Base-by-base conservation (phyloP, 2,888 invertebrate species). In the Busseola fusca region DNA sequence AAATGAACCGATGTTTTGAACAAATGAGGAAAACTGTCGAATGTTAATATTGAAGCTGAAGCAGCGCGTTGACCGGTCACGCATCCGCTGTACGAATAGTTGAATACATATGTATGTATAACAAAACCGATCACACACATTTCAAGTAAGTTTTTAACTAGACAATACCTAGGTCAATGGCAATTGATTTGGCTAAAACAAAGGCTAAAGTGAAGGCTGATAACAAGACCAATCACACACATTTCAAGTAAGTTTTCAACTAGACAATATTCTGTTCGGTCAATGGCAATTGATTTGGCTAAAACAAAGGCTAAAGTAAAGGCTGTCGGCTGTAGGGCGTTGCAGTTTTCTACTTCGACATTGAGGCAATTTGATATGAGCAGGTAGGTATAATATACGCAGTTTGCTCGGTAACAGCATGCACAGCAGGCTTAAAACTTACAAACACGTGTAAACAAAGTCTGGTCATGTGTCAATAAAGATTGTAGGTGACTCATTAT, bases 381-480 rank as follows among this genome's bases (percentile, higher is more conserved):
- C 72, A 74, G 50, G 66, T 74, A 60, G 14, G 25, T 69, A 45
- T 74, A 64, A 59, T 78, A 67, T 48, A 42, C 73, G 74, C 78
- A 60, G 71, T 82, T 77, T 79, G 74, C 72, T 72, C 60, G 65
- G 82, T 68, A 73, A 71, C 74, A 76, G 68, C 83, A 74, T 80
- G 80, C 69, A 78, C 64, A 77, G 81, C 70, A 62, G 76, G 64
- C 76, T 82, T 79, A 78, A 83, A 86, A 85, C 83, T 81, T 86
- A 76, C 70, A 81, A 81, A 85, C 84, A 83, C 80, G 80, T 81
- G 82, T 84, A 85, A 84, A 76, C 76, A 73, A 76, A 85, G 80
- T 79, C 74, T 85, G 86, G 85, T 83, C 84, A 83, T 86, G 76
- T 86, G 84, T 85, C 85, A 89, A 89, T 86, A 87, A 78, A 80